These are phyloP conservation scores for Rousettus madagascariensis DNA, from an alignment of 2,797 vertebrate species.

Conservation along the genomic window DNA sequence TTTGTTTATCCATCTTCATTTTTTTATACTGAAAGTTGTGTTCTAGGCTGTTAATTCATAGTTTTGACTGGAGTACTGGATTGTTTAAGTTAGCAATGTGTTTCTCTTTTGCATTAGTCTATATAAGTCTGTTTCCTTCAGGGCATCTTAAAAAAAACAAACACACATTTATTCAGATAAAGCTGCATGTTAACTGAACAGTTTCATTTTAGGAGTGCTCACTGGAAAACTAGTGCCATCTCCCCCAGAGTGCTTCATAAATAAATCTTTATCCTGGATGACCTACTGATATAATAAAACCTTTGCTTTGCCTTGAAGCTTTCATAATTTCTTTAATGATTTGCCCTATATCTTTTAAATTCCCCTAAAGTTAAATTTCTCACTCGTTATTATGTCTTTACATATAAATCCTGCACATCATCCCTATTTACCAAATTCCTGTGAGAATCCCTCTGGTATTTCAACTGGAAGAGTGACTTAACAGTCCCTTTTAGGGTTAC, in stretches of 20 bases:
- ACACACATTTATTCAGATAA: background rate
- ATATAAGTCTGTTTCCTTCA: background rate
- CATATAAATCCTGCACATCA: background rate
- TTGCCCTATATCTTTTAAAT: background rate
- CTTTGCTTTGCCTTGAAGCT: background rate
- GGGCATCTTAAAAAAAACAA: background rate
- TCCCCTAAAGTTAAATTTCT: background rate
- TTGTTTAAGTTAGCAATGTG: background rate
- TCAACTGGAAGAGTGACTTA: background rate
- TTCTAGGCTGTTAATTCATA: background rate
- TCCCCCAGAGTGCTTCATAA: background rate
- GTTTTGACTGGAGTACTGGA: background rate
- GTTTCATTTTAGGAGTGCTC: background rate
- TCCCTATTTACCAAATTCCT: background rate
- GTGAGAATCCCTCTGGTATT: background rate
- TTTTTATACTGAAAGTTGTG: background rate
- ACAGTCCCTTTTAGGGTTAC: background rate
- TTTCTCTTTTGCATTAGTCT: background rate
- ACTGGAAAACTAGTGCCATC: background rate
- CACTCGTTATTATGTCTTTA: background rate
- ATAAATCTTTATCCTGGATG: background rate
- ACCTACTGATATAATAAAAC: background rate
- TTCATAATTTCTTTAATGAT: background rate
- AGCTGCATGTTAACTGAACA: background rate
- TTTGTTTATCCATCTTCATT: background rate